Evolutionary conservation across 2,888 invertebrate genomes (phyloP), one percentile per base, ranked within the genome.

Genomic region (Pterostichus madidus): DNA sequence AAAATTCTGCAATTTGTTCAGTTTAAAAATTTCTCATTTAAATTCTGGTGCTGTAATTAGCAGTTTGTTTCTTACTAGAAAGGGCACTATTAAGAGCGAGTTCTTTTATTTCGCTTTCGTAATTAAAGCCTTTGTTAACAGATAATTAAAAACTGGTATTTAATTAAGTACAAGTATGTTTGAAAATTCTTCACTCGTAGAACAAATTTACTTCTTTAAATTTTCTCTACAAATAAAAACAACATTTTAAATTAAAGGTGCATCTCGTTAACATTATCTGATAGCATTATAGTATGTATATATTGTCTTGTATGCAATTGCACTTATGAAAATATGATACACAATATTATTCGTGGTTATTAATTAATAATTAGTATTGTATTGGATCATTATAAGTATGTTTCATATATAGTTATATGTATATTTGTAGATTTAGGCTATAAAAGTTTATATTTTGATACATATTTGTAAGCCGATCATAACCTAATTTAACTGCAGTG

Each of bases 111-210:
- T 39, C 32, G 13, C 13, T 13, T 64, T 64, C 64, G 35, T 64
- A 64, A 64, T 64, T 64, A 64, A 64, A 64, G 35, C 64, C 64
- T 64, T 64, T 64, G 64, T 64, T 64, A 64, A 64, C 64, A 64
- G 64, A 64, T 64, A 61, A 61, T 61, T 64, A 64, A 64, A 61
- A 64, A 64, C 35, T 64, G 31, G 35, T 64, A 64, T 64, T 64
- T 64, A 64, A 64, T 64, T 64, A 64, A 39, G 31, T 64, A 64
- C 32, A 32, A 39, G 31, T 64, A 64, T 35, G 64, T 64, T 64
- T 64, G 64, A 35, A 32, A 24, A 35, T 64, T 32, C 64, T 35
- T 64, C 13, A 32, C 35, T n/a, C 6, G 35, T 13, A n/a, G 11
- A 49, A 13, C 5, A 49, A 49, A 49, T 49, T 49, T 49, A 13